A percentile compares a stretch with the other conserved stretches of the same genome.
Conservation (phyloP, 2,888 invertebrate species). For the Acanthoscelides obtectus region DNA sequence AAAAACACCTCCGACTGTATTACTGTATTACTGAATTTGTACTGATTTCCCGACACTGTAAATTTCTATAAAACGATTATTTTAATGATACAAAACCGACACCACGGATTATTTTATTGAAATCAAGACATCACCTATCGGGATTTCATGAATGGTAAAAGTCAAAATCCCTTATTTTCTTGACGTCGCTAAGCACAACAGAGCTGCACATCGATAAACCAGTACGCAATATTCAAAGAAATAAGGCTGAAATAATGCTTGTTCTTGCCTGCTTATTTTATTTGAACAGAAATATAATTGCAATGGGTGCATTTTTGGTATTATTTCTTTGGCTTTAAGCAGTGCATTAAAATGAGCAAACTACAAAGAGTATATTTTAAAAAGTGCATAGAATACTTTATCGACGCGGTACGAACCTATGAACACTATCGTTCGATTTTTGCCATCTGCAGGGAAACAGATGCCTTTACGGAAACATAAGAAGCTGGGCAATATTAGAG, state of each 20-base stretch:
- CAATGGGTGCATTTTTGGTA: neutral
- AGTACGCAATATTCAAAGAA: neutral
- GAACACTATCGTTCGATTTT: neutral
- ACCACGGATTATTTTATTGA: slow-evolving; percentile 27
- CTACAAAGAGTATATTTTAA: neutral
- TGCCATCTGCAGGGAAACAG: slow-evolving; percentile 7
- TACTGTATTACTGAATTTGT: slow-evolving; percentile 36
- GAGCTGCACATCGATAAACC: slow-evolving; percentile 10
- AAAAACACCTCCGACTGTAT: slow-evolving; percentile 34
- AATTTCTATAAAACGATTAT: slow-evolving; percentile 27
- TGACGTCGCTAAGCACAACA: slow-evolving; percentile 34
- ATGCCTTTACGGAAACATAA: neutral
- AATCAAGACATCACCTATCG: slow-evolving; percentile 9
- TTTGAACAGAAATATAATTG: neutral
- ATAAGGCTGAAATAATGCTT: no score
- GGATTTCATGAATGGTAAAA: neutral
- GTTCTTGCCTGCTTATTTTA: neutral
- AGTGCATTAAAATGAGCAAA: neutral
- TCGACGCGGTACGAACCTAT: neutral
- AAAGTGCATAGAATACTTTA: neutral
- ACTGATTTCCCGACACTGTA: slow-evolving; percentile 26
- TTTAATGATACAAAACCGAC: slow-evolving; percentile 28
- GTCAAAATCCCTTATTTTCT: neutral
- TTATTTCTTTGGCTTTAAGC: neutral
- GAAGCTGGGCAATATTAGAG: neutral